Base-by-base conservation (phyloP, 1,140 invertebrate species). In the Berghia stephanieae region DNA sequence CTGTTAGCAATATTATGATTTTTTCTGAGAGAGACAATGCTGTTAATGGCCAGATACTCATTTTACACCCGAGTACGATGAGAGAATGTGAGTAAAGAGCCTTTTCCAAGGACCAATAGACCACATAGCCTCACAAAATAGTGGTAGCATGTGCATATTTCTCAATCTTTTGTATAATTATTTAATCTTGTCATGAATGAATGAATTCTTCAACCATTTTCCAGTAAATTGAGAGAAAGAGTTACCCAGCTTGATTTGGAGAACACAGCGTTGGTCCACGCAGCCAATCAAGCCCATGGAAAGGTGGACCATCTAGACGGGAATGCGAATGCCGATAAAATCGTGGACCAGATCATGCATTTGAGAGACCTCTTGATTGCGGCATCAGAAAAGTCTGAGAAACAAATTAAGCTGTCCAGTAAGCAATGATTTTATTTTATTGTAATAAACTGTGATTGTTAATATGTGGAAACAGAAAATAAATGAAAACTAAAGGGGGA, bases 171-270 rank as follows among this genome's bases (percentile, higher is more conserved):
- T n/a, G n/a, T n/a, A n/a, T n/a, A n/a, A n/a, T n/a, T n/a, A n/a
- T n/a, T n/a, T n/a, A n/a, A n/a, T n/a, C n/a, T n/a, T n/a, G n/a
- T n/a, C n/a, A n/a, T n/a, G n/a, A n/a, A n/a, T n/a, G n/a, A n/a
- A n/a, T n/a, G n/a, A n/a, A n/a, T n/a, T n/a, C n/a, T 63, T 8
- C 57, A 16, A 63, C 46, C 27, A 16, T 27, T 4, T n/a, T 73
- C 21, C 38, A 76, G 74, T 78, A 92, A 92, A 81, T 87, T 96
- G 2, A 93, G 94, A 80, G 93, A 89, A 21, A 75, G 88, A 21
- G 82, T 89, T 31, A 83, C 81, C 24, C 87, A 89, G 81, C 81
- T 91, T 5, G 90, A 91, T 75, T 49, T 86, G 70, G 89, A 90
- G 80, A 90, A 90, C 79, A 85, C 83, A 24, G 85, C 85, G 3